Conservation (phyloP, 2,888 invertebrate genomes). For the Sipunculus nudus region DNA sequence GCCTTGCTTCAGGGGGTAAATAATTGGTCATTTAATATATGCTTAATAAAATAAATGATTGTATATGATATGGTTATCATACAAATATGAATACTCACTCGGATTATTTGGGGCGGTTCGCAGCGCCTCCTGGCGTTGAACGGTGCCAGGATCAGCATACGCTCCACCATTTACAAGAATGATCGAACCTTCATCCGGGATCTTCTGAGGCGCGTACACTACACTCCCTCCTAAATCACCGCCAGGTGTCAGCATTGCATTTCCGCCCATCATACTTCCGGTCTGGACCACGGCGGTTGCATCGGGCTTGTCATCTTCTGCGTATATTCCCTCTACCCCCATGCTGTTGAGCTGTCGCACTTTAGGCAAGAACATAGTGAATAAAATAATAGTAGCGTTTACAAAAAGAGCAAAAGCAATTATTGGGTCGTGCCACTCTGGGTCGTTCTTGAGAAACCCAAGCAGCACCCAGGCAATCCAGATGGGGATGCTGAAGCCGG, state of each 20-base stretch:
- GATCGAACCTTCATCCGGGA: slow-evolving; percentile 45
- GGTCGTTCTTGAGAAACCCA: slow-evolving; percentile 69
- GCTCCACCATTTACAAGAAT: slow-evolving; percentile 54
- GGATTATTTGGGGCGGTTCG: no score
- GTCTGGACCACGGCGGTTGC: slow-evolving; percentile 40
- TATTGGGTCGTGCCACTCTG: slow-evolving; percentile 71
- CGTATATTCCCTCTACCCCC: slow-evolving; percentile 80
- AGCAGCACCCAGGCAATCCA: slow-evolving; percentile 71
- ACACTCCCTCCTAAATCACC: slow-evolving; percentile 7
- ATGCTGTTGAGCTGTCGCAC: slow-evolving; percentile 90
- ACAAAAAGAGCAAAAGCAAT: slow-evolving; percentile 88
- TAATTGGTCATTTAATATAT: no score
- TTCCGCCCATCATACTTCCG: no score
- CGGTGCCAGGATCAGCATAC: no score
- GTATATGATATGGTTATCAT: no score
- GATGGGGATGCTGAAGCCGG: slow-evolving; percentile 85
- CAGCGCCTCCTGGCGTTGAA: not conserved
- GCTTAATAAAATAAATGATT: no score
- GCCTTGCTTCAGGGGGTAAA: no score
- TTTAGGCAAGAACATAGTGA: slow-evolving; percentile 91
- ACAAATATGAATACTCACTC: no score
- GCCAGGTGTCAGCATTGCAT: no score
- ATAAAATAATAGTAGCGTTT: slow-evolving; percentile 85
- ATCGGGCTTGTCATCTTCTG: slow-evolving; percentile 50
- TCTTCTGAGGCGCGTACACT: slow-evolving; percentile 50